Conservation (phyloP, 2,888 invertebrate species). For the Chrysopilus asiliformis region DNA sequence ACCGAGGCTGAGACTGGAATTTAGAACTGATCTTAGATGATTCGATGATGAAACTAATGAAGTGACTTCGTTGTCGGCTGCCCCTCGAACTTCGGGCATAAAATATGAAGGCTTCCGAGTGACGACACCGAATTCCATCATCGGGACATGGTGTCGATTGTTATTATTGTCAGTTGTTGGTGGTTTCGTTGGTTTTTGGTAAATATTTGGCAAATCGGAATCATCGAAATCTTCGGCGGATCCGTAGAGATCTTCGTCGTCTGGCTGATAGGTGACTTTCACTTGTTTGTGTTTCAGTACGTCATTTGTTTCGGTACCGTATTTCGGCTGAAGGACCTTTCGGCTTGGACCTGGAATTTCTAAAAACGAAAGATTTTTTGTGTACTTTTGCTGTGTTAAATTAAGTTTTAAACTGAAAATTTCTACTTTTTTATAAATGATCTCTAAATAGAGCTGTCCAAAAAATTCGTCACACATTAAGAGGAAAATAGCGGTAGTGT, state of each 20-base stretch:
- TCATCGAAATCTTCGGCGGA: slow-evolving; percentile 60
- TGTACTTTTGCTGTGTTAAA: no score
- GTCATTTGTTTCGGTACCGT: slow-evolving; percentile 35
- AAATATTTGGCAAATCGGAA: slow-evolving; percentile 30
- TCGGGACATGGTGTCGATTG: slow-evolving; percentile 14
- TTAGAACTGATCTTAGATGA: no score
- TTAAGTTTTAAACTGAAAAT: no score
- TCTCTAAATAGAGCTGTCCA: no score
- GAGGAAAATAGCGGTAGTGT: no score
- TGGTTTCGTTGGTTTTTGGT: slow-evolving; percentile 30
- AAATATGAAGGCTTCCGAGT: slow-evolving; percentile 33
- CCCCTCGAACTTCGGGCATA: slow-evolving; percentile 18
- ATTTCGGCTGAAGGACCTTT: slow-evolving; percentile 40
- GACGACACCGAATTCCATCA: slow-evolving; percentile 19
- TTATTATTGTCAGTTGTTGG: slow-evolving; percentile 12
- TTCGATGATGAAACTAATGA: slow-evolving; percentile 17
- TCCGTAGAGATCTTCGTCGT: slow-evolving; percentile 54
- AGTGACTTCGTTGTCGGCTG: slow-evolving; percentile 27
- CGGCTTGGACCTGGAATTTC: slow-evolving; percentile 63
- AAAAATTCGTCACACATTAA: no score
- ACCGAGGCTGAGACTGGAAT: no score
- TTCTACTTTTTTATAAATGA: no score
- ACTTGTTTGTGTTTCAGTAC: slow-evolving; percentile 31
- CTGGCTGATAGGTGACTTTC: slow-evolving; percentile 37
- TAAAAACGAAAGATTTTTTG: slow-evolving; percentile 30